Evolutionary conservation across 1,140 invertebrate genomes (phyloP), one percentile per base, ranked within the genome.

Genomic region (Cotesia glomerata): DNA sequence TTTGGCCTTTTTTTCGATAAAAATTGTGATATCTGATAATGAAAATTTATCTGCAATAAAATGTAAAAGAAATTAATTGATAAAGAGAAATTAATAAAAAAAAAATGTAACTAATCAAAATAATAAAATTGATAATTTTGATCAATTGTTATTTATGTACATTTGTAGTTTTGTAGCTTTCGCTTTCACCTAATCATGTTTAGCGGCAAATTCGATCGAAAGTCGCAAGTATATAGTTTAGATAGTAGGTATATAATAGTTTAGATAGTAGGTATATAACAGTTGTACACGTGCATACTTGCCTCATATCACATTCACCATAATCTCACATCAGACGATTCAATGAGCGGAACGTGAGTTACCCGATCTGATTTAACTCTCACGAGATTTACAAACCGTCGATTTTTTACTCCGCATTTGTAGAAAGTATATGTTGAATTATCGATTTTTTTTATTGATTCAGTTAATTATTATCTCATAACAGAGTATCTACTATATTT

Each of bases 311-410:
- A 32, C 49, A 54, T 51, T 45, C 34, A 32, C 64, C 45, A 34
- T 54, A 26, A 49, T 51, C 45, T 67, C 51, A 34, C 54, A 67
- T 67, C 65, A 67, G 49, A 56, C 52, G 32, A 69, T 69, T 69
- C 67, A 69, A 59, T 49, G 67, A 69, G 67, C 67, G 67, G 67
- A 69, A 69, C 67, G 67, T 35, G 35, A 36, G 59, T 62, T 59
- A 58, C 67, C 36, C 26, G 67, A 69, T 69, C 26, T n/a, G 67
- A 69, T 69, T 69, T 69, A 58, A 34, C 54, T 36, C 54, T 69
- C 58, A 49, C 67, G 35, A 39, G 59, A 62, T 62, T 62, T 62
- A 34, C 59, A 62, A 36, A 62, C 13, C 9, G 34, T 3, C 9
- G 8, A 62, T 62, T 62, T 62, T 62, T 62, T 62, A 35, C 35